Evolutionary conservation across 2,888 invertebrate species (phyloP), one percentile per base, ranked within the genome.

Genomic region (Drosophila subsilvestris): DNA sequence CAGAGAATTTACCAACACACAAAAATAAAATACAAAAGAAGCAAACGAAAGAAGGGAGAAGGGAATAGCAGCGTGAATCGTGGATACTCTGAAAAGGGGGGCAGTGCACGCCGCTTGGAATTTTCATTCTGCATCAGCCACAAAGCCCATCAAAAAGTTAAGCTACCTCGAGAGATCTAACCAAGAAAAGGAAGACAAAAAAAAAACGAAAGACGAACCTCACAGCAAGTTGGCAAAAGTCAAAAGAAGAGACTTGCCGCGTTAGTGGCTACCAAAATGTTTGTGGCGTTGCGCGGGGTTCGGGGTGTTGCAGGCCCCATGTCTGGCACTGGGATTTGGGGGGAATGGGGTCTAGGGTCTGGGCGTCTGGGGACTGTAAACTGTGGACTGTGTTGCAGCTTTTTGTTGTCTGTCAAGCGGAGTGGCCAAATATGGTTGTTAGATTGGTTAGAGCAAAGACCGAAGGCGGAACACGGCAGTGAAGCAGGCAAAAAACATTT

Each of bases 341-440:
- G 14, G 25, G 25, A 7, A 6, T n/a, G 37, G n/a, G 37, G 6
- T 37, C n/a, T n/a, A n/a, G 37, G 37, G 37, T 32, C 32, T 27
- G 29, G 27, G 12, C 63, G 63, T 59, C 32, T 20, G 29, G 56
- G 63, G 59, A 65, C 54, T n/a, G 44, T n/a, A n/a, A 43, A 45
- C 45, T 37, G 56, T 22, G 45, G 42, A 25, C 25, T 63, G 76
- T 32, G 55, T 32, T 56, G 42, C 62, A 75, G 57, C 72, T 78
- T 80, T 86, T 83, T 80, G 86, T 83, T 86, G 83, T 83, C 86
- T 81, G 81, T 86, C 84, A 86, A 81, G 74, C 73, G 55, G 80
- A 85, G 85, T 87, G 87, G 79, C 85, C 85, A 87, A 86, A 86
- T 87, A 86, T 85, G 87, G 87, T 83, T 86, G 86, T 85, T 85